Evolutionary conservation across 2,797 vertebrate genomes (phyloP), one percentile per base, ranked within the genome.

Genomic region (Hemibagrus guttatus): DNA sequence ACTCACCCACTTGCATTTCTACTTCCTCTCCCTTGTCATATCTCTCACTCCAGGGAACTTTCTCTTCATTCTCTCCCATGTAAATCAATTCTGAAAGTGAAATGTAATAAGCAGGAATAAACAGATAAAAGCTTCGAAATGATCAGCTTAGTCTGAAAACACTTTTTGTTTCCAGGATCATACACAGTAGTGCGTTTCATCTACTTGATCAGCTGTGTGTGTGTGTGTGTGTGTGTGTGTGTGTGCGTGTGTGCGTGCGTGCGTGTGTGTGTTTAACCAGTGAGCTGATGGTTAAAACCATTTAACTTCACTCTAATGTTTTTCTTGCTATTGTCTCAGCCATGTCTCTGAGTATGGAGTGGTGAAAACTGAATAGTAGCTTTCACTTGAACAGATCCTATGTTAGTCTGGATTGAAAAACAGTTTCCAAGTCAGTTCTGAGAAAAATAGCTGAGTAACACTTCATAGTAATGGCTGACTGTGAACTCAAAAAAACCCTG

Each of bases 321-420:
- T 76, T 84, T 31, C 49, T 81, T 14, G 35, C 23, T 19, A 46
- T 74, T 21, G 19, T 42, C 46, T 81, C 26, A 81, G 59, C 66
- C 78, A 58, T 69, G 46, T 71, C 39, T 81, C 64, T 71, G 54
- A 17, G 64, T 63, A 14, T 42, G 42, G 56, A 23, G 31, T 75
- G 68, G 66, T 85, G 13, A 52, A 78, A 35, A 80, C 58, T 35
- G n/a, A 71, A 23, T 39, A 28, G 23, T 78, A 46, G 46, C 82
- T 92, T 91, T 85, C 85, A 90, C 90, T 91, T 87, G 52, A 54
- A 66, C 81, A 31, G n/a, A n/a, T 31, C 81, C 17, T 54, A 13
- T 86, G 86, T 85, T 89, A 79, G 84, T 87, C 28, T 39, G 78
- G 78, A 87, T 58, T 87, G 79, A 81, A 83, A 89, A 82, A 58